phyloP scores from a whole-genome alignment of 1,140 invertebrate species.

The Catajapyx aquilonaris region DNA sequence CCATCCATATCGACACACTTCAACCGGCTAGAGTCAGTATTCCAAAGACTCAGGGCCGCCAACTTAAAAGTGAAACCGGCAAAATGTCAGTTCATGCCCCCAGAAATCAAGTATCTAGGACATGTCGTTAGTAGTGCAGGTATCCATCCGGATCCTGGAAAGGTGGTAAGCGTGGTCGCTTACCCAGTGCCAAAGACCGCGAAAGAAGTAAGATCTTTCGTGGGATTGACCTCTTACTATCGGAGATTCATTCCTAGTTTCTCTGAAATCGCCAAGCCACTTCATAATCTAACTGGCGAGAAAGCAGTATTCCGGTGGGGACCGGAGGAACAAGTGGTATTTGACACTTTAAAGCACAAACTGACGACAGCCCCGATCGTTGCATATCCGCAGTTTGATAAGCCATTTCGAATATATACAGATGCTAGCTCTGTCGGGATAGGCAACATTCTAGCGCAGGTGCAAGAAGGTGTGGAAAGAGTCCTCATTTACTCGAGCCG shows the following conservation, averaged over 20 bases:
- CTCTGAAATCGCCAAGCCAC: slow-evolving; percentile 3
- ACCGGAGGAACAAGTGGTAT: slow-evolving; percentile 4
- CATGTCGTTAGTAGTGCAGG: neutral
- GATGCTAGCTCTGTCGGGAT: neutral
- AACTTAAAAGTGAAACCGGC: too few relatives aligned
- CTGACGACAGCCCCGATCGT: neutral
- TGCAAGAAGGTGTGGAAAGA: neutral
- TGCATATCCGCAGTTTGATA: neutral
- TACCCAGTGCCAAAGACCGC: neutral
- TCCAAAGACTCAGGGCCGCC: neutral
- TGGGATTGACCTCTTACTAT: slow-evolving; percentile 8
- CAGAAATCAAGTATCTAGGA: neutral
- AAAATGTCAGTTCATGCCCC: slow-evolving; percentile 4
- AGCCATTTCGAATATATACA: neutral
- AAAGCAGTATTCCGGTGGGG: slow-evolving; percentile 6
- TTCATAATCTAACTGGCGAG: slow-evolving; percentile 5
- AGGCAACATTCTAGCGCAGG: neutral
- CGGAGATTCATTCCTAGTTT: slow-evolving; percentile 8
- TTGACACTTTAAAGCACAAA: neutral
- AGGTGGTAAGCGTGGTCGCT: neutral
- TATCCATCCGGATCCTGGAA: slow-evolving; percentile 1
- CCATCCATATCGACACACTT: too few relatives aligned
- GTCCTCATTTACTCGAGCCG: neutral
- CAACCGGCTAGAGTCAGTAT: neutral
- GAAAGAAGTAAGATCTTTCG: slow-evolving; percentile 3